Base-by-base conservation (phyloP, 37 sponge, comb jelly and placozoan genomes). In the Corticium candelabrum region DNA sequence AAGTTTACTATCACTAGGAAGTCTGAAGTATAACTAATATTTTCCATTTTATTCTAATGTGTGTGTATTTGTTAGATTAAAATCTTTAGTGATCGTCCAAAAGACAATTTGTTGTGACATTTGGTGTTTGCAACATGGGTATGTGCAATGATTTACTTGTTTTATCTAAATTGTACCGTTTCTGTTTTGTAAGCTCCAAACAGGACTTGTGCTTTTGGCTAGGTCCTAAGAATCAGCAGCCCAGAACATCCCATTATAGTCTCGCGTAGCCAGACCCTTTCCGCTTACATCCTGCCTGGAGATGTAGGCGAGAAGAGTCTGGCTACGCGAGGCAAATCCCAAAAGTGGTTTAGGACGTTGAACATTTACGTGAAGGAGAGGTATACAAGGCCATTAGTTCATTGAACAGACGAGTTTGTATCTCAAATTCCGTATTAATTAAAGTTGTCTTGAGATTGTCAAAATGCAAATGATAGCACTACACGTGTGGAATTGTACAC, bases 401-500 rank as follows among this genome's bases (percentile, higher is more conserved):
- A 90, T 97, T 40, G 92, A 89, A 27, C 85, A 94, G 85, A 97
- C 95, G 87, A 94, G 21, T 85, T 86, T 33, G 87, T 97, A 21
- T 83, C 79, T 0, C 83, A 82, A 79, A 95, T 95, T 7, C 90
- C 95, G 34, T 97, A n/a, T n/a, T n/a, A n/a, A 88, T 80, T 94
- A 97, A 43, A 73, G 93, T 33, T 96, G 87, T 80, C 82, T 96
- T 34, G 99, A 95, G n/a, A 97, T 97, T 21, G 95, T 94, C 30
- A 94, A 91, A 79, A 97, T 69, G 90, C 92, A 27, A 97, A 95
- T 37, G 99, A 97, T 37, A 79, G 84, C 4, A 91, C 96, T 38
- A 95, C 91, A 0, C 70, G 99, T 30, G 88, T 97, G 37, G 99
- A 97, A 80, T 86, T 97, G 34, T 95, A 97, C 82, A 81, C 92